Evolutionary conservation across 2,888 invertebrate species (phyloP), one percentile per base, ranked within the genome.

Genomic region (Mythimna impura): DNA sequence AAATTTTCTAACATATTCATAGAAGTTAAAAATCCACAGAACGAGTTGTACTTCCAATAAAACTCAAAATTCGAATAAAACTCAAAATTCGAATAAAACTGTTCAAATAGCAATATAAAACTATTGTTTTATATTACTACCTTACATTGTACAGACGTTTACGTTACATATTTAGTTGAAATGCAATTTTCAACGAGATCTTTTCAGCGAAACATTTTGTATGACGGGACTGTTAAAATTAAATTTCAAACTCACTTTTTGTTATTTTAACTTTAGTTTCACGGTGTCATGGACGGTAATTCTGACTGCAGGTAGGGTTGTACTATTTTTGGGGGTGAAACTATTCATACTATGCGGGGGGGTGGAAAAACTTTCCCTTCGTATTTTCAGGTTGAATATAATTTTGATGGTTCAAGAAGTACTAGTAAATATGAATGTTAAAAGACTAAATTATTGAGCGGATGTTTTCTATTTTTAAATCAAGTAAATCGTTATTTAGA

Each of bases 181-280:
- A 69, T 71, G 17, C n/a, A 57, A 80, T 71, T 73, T 75, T 54
- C n/a, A 62, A 34, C 40, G 34, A 61, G 76, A 75, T 66, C 66
- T 72, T 80, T 81, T 47, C n/a, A 82, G 12, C 12, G 30, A 30
- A 65, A 55, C 54, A 47, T 47, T 73, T 22, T 4, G 14, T 30
- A 20, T 55, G 54, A 54, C 55, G 34, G 8, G 55, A 61, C 67
- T 20, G 81, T 70, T 70, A 30, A 76, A 83, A 81, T 81, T 83
- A 71, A 83, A 83, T 81, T 76, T 70, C 57, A 64, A 70, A 69
- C 25, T 65, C 50, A 60, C 61, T 83, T 81, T 81, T 83, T 73
- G 65, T 65, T 66, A 63, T 65, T 80, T 68, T 65, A 72, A 62
- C 71, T 81, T 80, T 63, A 72, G 69, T 83, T 76, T 81, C 58